Percentiles rank a stretch among this genome's conserved stretches.
These are phyloP conservation scores for Latheticus oryzae DNA, from an alignment of 2,888 invertebrate genomes.

Conservation along the genomic window DNA sequence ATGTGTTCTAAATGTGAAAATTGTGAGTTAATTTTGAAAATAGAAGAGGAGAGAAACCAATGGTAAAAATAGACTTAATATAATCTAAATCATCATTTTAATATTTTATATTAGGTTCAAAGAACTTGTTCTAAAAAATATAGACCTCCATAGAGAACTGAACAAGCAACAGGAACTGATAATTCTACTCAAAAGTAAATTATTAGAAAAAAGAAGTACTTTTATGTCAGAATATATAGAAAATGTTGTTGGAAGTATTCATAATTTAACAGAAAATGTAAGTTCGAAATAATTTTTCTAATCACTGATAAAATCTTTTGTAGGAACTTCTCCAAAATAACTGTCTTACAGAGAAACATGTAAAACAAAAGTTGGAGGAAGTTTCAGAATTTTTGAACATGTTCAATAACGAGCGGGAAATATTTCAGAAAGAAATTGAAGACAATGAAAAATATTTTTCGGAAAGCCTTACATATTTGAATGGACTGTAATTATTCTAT, in stretches of 20 bases:
- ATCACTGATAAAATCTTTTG: too few species aligned
- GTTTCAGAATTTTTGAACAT: slow-evolving; percentile 1
- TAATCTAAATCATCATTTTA: slow-evolving; percentile 1
- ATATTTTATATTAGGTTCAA: slow-evolving; percentile 19
- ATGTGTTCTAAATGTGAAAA: slow-evolving; percentile 21
- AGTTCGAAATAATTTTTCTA: not conserved
- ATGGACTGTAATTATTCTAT: slow-evolving; percentile 12
- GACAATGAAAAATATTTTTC: slow-evolving; percentile 12
- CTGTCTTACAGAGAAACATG: not conserved
- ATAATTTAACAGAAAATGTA: too few species aligned
- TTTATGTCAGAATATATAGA: slow-evolving; percentile 8
- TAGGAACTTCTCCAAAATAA: not conserved
- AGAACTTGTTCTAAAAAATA: slow-evolving; percentile 17
- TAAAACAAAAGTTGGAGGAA: slow-evolving; percentile 20
- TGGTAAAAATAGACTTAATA: slow-evolving; percentile 24
- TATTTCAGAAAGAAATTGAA: slow-evolving; percentile 14
- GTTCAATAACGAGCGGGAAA: slow-evolving; percentile 11
- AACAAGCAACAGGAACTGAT: slow-evolving; percentile 27
- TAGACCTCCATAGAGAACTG: slow-evolving; percentile 9
- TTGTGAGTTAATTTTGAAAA: slow-evolving; percentile 7
- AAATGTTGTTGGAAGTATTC: too few species aligned
- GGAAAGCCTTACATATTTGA: slow-evolving; percentile 16
- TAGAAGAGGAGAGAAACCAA: slow-evolving; percentile 19
- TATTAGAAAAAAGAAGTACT: slow-evolving; percentile 19
- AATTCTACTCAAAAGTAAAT: slow-evolving; percentile 11